A percentile compares a stretch with the other conserved stretches of the same genome.
Evolutionary conservation across 2,888 invertebrate genomes (phyloP).

Genomic region (Cephalotes varians): DNA sequence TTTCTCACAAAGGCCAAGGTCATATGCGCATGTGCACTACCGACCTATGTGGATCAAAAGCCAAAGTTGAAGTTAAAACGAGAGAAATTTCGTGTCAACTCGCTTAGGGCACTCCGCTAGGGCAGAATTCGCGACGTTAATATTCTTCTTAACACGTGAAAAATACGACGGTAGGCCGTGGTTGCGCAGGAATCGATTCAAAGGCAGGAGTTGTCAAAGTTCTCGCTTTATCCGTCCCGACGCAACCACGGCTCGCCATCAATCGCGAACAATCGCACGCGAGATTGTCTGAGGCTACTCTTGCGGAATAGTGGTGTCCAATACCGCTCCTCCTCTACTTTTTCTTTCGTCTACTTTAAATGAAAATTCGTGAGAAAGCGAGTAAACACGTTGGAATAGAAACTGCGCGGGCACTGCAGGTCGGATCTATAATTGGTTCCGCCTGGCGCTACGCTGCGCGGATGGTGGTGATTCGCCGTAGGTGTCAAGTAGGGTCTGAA

Average conservation of each 20-base stretch:
- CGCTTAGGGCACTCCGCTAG: neutral
- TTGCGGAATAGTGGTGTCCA: constrained; percentile 42
- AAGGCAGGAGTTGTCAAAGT: constrained; percentile 50
- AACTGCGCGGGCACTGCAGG: constrained; percentile 79
- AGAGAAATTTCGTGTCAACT: constrained; percentile 3
- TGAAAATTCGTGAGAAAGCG: constrained; percentile 84
- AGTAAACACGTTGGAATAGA: constrained; percentile 83
- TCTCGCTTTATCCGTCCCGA: constrained; percentile 21
- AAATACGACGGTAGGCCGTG: constrained; percentile 64
- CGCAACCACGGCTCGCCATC: constrained; percentile 40
- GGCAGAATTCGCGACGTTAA: constrained; percentile 46
- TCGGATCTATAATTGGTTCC: constrained; percentile 73
- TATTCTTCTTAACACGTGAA: constrained; percentile 57
- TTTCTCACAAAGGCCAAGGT: constrained; percentile 70
- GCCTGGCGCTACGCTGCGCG: constrained; percentile 71
- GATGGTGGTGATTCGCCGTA: constrained; percentile 66
- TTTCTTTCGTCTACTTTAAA: constrained; percentile 78
- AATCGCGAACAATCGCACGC: constrained; percentile 53
- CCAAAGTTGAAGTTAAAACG: constrained; percentile 67
- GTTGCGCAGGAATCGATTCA: constrained; percentile 40
- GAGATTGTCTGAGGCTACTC: constrained; percentile 72
- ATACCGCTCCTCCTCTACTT: constrained; percentile 19
- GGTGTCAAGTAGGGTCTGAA: constrained; percentile 85
- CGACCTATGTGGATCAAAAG: constrained; percentile 65
- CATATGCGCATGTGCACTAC: constrained; percentile 44